Conservation (phyloP, 2,797 vertebrate genomes). For the Xiphorhynchus erythropygius region DNA sequence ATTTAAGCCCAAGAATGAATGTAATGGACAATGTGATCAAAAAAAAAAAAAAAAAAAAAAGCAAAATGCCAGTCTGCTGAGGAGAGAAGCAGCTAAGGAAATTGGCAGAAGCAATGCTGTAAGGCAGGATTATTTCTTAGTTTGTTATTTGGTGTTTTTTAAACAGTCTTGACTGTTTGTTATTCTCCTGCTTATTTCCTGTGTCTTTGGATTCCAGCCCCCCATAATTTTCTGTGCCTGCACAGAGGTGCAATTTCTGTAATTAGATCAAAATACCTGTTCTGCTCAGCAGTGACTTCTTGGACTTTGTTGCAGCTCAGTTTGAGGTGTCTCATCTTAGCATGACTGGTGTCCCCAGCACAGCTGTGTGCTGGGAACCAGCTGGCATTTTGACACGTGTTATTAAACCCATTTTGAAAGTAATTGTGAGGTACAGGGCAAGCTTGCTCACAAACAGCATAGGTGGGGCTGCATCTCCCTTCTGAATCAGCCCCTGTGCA, state of each 20-base stretch:
- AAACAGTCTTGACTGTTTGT: not conserved
- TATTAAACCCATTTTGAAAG: not conserved
- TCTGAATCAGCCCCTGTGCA: not conserved
- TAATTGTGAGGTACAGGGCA: not conserved
- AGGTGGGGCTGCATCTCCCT: conserved; percentile 22
- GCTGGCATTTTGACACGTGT: not conserved
- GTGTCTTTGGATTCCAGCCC: not conserved
- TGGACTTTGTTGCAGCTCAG: not conserved
- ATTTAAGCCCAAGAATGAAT: not conserved
- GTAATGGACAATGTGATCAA: not conserved
- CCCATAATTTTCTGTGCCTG: not conserved
- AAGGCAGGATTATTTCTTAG: not conserved
- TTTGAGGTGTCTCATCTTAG: not conserved
- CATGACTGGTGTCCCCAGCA: not conserved
- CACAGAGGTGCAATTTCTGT: not conserved
- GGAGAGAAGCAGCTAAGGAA: not conserved
- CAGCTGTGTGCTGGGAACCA: not conserved
- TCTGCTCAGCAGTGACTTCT: not conserved
- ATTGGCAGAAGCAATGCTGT: not conserved
- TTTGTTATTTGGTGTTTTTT: not conserved
- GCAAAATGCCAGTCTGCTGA: not conserved
- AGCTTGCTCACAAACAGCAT: not conserved
- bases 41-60: not conserved
- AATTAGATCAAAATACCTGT: not conserved
- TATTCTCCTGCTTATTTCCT: not conserved